A percentile compares a stretch with the other conserved stretches of the same genome.
Conservation (phyloP, 2,888 invertebrate species). For the Sphaerophoria taeniata region DNA sequence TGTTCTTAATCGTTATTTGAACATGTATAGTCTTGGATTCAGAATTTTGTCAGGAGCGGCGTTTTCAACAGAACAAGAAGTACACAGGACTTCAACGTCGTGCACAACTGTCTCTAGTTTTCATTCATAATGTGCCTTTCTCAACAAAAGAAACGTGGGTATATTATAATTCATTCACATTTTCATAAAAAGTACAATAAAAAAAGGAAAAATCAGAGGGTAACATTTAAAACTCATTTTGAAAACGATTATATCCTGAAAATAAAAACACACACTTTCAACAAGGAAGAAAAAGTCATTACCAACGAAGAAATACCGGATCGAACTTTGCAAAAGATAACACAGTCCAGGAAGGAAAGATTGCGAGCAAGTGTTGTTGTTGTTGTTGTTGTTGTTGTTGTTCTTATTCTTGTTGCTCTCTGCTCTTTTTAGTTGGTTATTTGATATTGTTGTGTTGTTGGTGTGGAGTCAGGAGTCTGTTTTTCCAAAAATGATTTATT, state of each 20-base stretch:
- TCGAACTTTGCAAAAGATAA: conserved; percentile 61
- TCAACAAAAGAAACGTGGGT: no score
- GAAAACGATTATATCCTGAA: conserved; percentile 62
- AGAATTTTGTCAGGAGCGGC: no score
- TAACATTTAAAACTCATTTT: conserved; percentile 71
- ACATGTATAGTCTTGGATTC: no score
- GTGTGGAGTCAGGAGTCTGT: conserved; percentile 7
- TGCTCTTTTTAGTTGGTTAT: background rate
- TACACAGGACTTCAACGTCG: no score
- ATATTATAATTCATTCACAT: no score
- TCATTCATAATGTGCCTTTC: no score
- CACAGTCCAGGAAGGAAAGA: conserved; percentile 65
- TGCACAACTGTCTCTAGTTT: no score
- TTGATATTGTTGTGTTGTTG: background rate
- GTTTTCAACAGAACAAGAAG: no score
- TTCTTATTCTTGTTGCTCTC: background rate
- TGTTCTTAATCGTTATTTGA: no score
- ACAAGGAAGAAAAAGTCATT: conserved; percentile 63
- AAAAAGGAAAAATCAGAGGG: no score
- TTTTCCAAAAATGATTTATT: conserved; percentile 73
- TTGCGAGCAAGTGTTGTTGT: conserved; percentile 21
- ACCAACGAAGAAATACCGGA: conserved; percentile 61
- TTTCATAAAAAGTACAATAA: no score
- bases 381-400: conserved; percentile 4
- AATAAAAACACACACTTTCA: background rate